A percentile compares a stretch with the other conserved stretches of the same genome.
Conservation (phyloP, 2,797 vertebrate species). For the Nannoperca australis region DNA sequence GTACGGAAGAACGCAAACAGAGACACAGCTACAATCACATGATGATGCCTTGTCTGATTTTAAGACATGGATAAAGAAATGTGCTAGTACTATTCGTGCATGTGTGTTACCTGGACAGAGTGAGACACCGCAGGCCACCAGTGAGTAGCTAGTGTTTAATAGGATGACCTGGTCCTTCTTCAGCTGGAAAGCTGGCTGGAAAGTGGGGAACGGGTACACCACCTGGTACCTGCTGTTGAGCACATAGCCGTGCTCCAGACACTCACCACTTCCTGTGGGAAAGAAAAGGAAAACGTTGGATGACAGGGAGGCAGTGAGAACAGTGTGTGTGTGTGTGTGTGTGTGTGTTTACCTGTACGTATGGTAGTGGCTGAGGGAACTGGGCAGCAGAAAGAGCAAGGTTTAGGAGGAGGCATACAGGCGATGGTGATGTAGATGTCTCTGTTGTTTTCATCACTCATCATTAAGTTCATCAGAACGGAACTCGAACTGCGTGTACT, state of each 20-base stretch:
- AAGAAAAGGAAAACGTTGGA: background rate
- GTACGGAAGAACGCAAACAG: too few species aligned
- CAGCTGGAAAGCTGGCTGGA: slow-evolving; percentile 96
- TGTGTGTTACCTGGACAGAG: slow-evolving; percentile 85
- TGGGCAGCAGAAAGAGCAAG: slow-evolving; percentile 87
- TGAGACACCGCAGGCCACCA: slow-evolving; percentile 93
- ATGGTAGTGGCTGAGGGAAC: slow-evolving; percentile 79
- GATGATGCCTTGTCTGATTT: background rate
- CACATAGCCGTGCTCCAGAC: slow-evolving; percentile 92
- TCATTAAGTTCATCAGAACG: slow-evolving; percentile 92
- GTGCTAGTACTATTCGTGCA: background rate
- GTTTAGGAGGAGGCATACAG: slow-evolving; percentile 87
- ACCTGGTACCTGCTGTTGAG: slow-evolving; percentile 96
- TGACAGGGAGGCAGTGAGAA: background rate
- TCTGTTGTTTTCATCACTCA: slow-evolving; percentile 95
- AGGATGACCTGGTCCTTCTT: slow-evolving; percentile 96
- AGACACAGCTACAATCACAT: background rate
- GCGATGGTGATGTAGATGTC: slow-evolving; percentile 95
- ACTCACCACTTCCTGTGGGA: slow-evolving; percentile 85
- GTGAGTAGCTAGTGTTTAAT: slow-evolving; percentile 95
- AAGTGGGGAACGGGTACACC: slow-evolving; percentile 96
- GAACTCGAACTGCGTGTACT: slow-evolving; percentile 93
- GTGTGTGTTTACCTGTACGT: slow-evolving; percentile 83
- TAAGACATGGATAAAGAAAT: background rate
- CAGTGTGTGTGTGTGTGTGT: background rate